Evolutionary conservation across 1,140 invertebrate species (phyloP).

Genomic region (Trichonephila inaurata): DNA sequence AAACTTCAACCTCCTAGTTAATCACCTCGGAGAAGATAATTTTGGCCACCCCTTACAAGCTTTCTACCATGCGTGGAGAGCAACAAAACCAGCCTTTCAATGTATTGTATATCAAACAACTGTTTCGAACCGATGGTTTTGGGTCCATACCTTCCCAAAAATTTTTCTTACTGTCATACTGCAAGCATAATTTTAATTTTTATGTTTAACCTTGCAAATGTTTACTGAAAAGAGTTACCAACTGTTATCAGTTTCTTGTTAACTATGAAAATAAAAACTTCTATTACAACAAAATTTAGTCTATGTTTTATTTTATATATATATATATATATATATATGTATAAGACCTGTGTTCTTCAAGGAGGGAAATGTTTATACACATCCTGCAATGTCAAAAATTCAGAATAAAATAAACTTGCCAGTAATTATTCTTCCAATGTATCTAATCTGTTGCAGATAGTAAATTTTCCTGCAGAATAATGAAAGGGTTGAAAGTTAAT

Average conservation of each 20-base stretch:
- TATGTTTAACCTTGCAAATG: constrained; percentile 67
- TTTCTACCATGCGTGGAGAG: constrained; percentile 19
- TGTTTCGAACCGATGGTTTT: constrained; percentile 71
- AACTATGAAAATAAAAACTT: constrained; percentile 56
- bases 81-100: constrained; percentile 58
- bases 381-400: no score
- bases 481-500: no score
- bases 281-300: constrained; percentile 23
- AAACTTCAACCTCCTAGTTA: neutral
- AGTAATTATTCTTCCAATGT: no score
- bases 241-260: constrained; percentile 59
- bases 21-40: constrained; percentile 1
- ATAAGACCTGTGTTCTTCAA: no score
- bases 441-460: neutral
- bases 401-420: no score
- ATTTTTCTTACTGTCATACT: constrained; percentile 66
- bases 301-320: neutral
- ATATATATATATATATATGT: no score
- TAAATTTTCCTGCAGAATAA: neutral
- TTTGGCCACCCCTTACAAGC: neutral
- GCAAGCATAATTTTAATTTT: constrained; percentile 68
- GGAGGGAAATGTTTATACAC: neutral
- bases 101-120: constrained; percentile 62
- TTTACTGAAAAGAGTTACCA: constrained; percentile 54
- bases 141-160: constrained; percentile 74